Percentiles rank a stretch among this genome's conserved stretches.
Conservation (phyloP, 1,140 invertebrate species). For the Cydia splendana region DNA sequence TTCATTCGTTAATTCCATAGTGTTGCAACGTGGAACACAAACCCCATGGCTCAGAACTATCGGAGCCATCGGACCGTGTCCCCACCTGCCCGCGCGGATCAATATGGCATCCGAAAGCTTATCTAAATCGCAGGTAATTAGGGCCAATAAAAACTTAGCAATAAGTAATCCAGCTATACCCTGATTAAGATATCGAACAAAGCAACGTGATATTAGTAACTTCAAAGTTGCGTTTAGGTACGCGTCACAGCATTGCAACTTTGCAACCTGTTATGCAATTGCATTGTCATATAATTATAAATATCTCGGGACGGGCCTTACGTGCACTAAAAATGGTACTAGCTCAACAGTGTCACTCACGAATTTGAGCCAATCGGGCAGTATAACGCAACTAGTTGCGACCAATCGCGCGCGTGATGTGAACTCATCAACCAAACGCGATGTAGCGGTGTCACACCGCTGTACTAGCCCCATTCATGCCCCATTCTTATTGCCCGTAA, state of each 20-base stretch:
- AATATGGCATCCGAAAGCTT: constrained; percentile 24
- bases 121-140: constrained; percentile 12
- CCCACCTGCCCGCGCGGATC: constrained; percentile 21
- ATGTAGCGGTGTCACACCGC: no score
- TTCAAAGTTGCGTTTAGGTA: background rate
- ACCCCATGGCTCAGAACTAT: constrained; percentile 51
- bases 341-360: no score
- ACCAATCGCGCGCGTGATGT: no score
- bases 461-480: no score
- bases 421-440: no score
- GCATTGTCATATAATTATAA: no score
- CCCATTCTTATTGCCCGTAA: no score
- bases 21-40: constrained; percentile 44
- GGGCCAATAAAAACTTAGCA: background rate
- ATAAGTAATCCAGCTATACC: background rate
- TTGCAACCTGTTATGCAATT: background rate
- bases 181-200: background rate
- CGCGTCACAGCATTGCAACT: background rate
- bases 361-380: no score
- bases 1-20: constrained; percentile 39
- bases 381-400: no score
- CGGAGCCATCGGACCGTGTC: constrained; percentile 44
- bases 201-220: background rate
- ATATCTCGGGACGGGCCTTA: no score
- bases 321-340: no score